These are phyloP conservation scores for Pavo muticus DNA, from an alignment of 2,113 vertebrate genomes.

Conservation along the genomic window DNA sequence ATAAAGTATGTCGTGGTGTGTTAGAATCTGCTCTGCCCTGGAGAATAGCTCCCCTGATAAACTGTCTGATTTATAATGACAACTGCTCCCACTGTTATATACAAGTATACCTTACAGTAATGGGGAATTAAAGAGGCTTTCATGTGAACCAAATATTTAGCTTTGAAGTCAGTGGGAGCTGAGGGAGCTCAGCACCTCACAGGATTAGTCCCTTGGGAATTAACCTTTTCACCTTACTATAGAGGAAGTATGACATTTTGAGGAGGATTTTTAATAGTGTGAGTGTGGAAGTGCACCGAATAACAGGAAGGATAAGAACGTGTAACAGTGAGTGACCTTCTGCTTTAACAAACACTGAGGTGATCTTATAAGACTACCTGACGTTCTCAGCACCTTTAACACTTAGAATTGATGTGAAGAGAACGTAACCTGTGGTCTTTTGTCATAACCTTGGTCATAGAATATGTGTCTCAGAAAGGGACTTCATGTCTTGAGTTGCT, in stretches of 20 bases:
- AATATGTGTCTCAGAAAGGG: not conserved
- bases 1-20: constrained; percentile 68
- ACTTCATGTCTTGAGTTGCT: not conserved
- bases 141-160: constrained; percentile 72
- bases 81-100: constrained; percentile 72
- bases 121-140: constrained; percentile 75
- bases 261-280: constrained; percentile 16
- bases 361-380: not conserved
- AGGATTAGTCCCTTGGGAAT: constrained; percentile 65
- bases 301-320: constrained; percentile 12
- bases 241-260: constrained; percentile 52
- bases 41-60: constrained; percentile 64
- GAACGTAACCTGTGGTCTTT: not conserved
- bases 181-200: constrained; percentile 51
- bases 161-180: constrained; percentile 70
- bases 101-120: constrained; percentile 76
- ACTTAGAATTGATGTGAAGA: not conserved
- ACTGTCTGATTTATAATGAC: constrained; percentile 62
- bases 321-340: not conserved
- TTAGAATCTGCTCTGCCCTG: constrained; percentile 60
- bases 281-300: not conserved
- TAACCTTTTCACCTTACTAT: constrained; percentile 72
- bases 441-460: not conserved
- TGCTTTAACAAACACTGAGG: not conserved
- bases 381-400: not conserved